Evolutionary conservation across 2,888 invertebrate genomes (phyloP).

Genomic region (Drosophila pseudotalamancana): DNA sequence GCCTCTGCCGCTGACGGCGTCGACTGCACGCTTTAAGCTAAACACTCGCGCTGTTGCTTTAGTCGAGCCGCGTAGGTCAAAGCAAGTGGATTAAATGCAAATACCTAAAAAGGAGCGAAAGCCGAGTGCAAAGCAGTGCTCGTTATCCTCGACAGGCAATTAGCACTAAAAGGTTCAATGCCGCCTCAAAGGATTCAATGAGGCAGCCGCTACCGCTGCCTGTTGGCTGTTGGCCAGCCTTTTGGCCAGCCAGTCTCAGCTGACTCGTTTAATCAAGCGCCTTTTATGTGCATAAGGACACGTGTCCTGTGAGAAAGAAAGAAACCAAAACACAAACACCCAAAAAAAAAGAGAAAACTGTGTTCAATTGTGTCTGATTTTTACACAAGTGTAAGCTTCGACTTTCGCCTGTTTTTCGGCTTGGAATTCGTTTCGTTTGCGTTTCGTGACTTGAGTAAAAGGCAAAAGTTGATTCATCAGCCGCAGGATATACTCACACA

Average conservation of each 20-base stretch:
- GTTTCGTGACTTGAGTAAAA: conserved; percentile 77
- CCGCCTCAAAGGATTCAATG: conserved; percentile 50
- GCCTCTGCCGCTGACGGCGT: conserved; percentile 22
- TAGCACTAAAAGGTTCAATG: conserved; percentile 58
- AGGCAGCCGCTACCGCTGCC: background rate
- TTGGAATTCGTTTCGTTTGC: conserved; percentile 62
- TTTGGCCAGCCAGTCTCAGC: too few relatives aligned
- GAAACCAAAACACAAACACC: too few relatives aligned
- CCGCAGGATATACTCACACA: conserved; percentile 63
- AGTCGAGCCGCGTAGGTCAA: conserved; percentile 76
- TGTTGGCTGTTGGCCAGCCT: conserved; percentile 27
- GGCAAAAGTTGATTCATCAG: conserved; percentile 80
- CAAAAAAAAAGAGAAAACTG: background rate
- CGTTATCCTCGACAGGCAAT: conserved; percentile 68
- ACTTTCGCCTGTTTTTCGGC: conserved; percentile 30
- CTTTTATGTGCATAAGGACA: conserved; percentile 24
- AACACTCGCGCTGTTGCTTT: conserved; percentile 62
- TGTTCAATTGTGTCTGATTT: conserved; percentile 74
- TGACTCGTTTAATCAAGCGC: conserved; percentile 59
- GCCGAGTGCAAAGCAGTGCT: conserved; percentile 25
- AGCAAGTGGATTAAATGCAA: conserved; percentile 75
- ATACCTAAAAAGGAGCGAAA: conserved; percentile 1
- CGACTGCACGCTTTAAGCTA: conserved; percentile 57
- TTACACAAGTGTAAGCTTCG: conserved; percentile 73
- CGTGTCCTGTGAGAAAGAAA: conserved; percentile 11